Evolutionary conservation across 2,797 vertebrate genomes (phyloP), one percentile per base, ranked within the genome.

Genomic region (Varecia variegata): DNA sequence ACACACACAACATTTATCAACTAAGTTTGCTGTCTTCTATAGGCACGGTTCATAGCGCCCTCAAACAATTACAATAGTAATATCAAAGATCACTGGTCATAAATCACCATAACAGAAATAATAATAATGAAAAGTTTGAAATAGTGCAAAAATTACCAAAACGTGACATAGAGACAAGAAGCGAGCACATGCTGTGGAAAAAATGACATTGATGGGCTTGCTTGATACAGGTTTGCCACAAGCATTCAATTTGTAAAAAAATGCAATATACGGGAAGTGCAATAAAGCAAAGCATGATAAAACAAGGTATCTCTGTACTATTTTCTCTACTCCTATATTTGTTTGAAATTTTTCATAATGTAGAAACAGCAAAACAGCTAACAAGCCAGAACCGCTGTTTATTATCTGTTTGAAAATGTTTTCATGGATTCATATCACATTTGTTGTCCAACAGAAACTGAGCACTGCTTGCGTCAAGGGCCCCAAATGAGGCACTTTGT

Each of bases 381-480:
- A 76, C 82, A 89, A 45, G 32, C 21, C 40, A 21, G 35, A 81
- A 35, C 9, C 15, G 40, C 52, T n/a, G 11, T 50, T 58, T 17
- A 9, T 47, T 32, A 21, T n/a, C 81, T 68, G 9, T 85, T 81
- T 83, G 62, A 67, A 65, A 40, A 90, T 25, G 23, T 70, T n/a
- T 54, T 93, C 30, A 0, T 30, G 23, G 25, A 35, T n/a, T 62
- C 35, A 23, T 71, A 67, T 70, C 27, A 43, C 35, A 47, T 30
- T 35, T 85, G 56, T 45, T 40, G 9, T 45, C 79, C 60, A 62
- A 5, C 4, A 79, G 58, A 76, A n/a, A 5, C 25, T 1, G 1
- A 30, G 43, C 15, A 0, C 38, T 2, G 7, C 32, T 9, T 17
- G 23, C 35, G 4, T 3, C 3, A 45, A 45, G n/a, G 50, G 9